Percentiles rank a stretch among this genome's conserved stretches.
phyloP scores from a whole-genome alignment of 2,113 vertebrate species.

The Elachura formosa region DNA sequence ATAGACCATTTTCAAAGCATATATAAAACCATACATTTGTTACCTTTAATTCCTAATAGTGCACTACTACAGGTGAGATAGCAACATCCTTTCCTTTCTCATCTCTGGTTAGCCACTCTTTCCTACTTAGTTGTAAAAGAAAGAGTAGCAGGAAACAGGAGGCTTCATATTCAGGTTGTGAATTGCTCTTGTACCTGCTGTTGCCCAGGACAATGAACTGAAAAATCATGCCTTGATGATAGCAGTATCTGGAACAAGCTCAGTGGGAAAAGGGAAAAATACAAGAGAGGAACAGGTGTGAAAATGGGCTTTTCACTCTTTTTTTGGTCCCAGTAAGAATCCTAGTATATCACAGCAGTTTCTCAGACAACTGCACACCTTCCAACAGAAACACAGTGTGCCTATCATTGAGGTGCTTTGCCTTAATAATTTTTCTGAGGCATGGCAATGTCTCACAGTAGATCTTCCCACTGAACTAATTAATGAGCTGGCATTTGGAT shows the following conservation, averaged over 20 bases:
- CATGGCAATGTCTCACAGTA: too few species aligned
- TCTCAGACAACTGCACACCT: neutral
- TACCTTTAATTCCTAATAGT: too few species aligned
- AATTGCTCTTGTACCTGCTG: neutral
- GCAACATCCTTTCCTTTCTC: neutral
- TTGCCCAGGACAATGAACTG: neutral
- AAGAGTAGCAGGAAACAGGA: neutral
- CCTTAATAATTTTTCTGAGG: neutral
- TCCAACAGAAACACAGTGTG: neutral
- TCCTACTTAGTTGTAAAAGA: neutral
- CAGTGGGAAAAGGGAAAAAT: neutral
- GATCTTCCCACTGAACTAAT: neutral
- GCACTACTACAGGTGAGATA: too few species aligned
- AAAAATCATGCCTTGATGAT: neutral
- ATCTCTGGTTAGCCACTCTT: accelerated
- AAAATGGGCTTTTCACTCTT: neutral
- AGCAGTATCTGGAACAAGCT: neutral
- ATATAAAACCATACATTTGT: too few species aligned
- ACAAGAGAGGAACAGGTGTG: neutral
- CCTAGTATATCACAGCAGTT: neutral
- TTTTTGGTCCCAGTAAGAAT: too few species aligned
- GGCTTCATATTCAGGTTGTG: neutral
- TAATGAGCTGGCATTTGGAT: neutral
- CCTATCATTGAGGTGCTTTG: neutral
- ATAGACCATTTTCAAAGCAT: too few species aligned